These are phyloP conservation scores for Melitaea athalia DNA, from an alignment of 2,888 invertebrate species.

Conservation along the genomic window DNA sequence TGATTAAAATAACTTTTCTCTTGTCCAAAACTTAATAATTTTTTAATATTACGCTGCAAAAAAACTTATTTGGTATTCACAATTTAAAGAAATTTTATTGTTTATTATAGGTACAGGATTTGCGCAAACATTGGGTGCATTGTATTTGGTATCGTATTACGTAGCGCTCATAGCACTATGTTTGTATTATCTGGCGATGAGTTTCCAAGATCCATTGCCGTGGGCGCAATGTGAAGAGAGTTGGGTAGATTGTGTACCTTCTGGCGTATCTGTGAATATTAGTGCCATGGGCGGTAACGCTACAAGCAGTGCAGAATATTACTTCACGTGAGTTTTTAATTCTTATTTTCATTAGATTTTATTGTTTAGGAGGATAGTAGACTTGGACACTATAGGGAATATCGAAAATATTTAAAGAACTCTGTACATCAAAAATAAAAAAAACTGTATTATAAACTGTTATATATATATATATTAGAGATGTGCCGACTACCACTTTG, in stretches of 20 bases:
- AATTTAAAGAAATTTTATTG: background rate
- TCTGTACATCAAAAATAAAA: too few species aligned
- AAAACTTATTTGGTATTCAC: background rate
- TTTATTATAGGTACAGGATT: constrained; percentile 85
- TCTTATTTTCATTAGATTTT: background rate
- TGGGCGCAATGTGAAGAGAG: constrained; percentile 86
- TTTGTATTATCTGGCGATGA: constrained; percentile 87
- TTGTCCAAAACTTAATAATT: too few species aligned
- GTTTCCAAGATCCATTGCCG: constrained; percentile 86
- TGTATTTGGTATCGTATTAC: constrained; percentile 88
- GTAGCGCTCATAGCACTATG: constrained; percentile 88
- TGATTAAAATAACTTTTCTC: too few species aligned
- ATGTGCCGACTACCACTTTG: too few species aligned
- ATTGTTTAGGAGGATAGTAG: background rate
- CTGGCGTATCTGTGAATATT: constrained; percentile 51
- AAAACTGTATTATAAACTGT: too few species aligned
- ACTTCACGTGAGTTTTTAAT: constrained; percentile 75
- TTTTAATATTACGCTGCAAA: too few species aligned
- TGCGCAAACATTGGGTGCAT: constrained; percentile 84
- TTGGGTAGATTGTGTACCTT: constrained; percentile 78
- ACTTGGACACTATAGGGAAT: background rate
- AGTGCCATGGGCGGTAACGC: constrained; percentile 46
- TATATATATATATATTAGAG: too few species aligned
- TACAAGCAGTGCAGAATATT: constrained; percentile 82
- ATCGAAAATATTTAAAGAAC: too few species aligned